Evolutionary conservation across 2,888 invertebrate genomes (phyloP).

Genomic region (Cheilosia vernalis): DNA sequence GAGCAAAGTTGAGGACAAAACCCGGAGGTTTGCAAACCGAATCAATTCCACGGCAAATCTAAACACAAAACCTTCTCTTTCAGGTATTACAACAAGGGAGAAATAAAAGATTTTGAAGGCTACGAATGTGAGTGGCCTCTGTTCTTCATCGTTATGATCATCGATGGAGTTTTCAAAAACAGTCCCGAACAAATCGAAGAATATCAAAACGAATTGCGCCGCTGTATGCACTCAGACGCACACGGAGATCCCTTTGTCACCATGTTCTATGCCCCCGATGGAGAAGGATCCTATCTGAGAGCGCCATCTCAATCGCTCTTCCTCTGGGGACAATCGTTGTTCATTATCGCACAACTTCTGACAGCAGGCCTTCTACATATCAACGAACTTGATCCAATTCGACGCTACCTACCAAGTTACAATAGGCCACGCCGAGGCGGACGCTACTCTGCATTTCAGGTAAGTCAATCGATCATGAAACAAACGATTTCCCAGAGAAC

Average conservation of each 20-base stretch:
- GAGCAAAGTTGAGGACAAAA: constrained; percentile 92
- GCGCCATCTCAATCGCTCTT: constrained; percentile 86
- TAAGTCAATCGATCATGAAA: constrained; percentile 81
- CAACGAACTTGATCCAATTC: constrained; percentile 97
- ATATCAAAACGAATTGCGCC: constrained; percentile 93
- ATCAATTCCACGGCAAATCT: background rate
- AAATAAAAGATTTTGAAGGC: constrained; percentile 97
- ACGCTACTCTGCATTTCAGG: constrained; percentile 99
- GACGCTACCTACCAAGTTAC: constrained; percentile 97
- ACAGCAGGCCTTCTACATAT: constrained; percentile 95
- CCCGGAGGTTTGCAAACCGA: constrained; percentile 83
- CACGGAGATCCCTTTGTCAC: constrained; percentile 96
- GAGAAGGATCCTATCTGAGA: constrained; percentile 82
- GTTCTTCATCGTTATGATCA: constrained; percentile 97
- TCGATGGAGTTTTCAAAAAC: constrained; percentile 96
- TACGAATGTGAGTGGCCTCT: constrained; percentile 99
- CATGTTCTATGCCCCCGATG: constrained; percentile 89
- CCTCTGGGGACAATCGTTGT: constrained; percentile 98
- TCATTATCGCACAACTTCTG: constrained; percentile 95
- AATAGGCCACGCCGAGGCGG: constrained; percentile 96
- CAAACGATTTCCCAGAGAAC: background rate
- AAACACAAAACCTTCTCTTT: background rate
- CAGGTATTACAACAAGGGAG: constrained; percentile 93
- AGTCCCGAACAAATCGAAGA: constrained; percentile 95
- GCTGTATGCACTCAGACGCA: constrained; percentile 91